phyloP scores from a whole-genome alignment of 2,113 vertebrate species.

The Eurystomus gularis region DNA sequence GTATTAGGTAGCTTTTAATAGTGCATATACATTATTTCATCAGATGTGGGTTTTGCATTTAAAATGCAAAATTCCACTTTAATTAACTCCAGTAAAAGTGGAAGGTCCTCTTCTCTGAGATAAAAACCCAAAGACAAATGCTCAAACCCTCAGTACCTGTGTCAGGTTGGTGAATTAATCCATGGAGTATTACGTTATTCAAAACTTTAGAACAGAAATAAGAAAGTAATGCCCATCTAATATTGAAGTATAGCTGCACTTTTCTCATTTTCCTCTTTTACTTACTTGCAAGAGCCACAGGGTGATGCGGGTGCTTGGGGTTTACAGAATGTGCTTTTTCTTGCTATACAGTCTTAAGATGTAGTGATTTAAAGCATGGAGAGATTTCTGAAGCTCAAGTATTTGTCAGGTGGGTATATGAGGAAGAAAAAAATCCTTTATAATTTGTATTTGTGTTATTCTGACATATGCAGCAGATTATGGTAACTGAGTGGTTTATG shows the following conservation, averaged over 20 bases:
- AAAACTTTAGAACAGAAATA: neutral
- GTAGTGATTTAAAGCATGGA: neutral
- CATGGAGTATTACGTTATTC: fast-evolving
- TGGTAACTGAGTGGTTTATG: slow-evolving; percentile 3
- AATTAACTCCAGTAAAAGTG: neutral
- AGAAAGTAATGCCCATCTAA: neutral
- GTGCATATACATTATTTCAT: neutral
- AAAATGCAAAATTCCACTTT: neutral
- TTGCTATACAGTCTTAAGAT: neutral
- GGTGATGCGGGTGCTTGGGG: neutral
- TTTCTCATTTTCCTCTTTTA: neutral
- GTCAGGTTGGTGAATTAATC: fast-evolving
- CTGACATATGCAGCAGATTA: slow-evolving; percentile 20
- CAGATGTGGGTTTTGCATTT: neutral
- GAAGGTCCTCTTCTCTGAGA: neutral
- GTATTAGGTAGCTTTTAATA: neutral
- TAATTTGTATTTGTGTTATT: slow-evolving; percentile 21
- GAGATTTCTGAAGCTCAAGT: neutral
- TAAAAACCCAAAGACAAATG: neutral
- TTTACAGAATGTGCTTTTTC: neutral
- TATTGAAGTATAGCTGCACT: neutral
- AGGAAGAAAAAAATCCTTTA: neutral
- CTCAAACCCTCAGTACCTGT: neutral
- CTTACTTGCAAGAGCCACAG: neutral
- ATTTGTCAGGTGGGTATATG: neutral